Conservation (phyloP, 1,140 invertebrate genomes). For the Cydia pomonella region DNA sequence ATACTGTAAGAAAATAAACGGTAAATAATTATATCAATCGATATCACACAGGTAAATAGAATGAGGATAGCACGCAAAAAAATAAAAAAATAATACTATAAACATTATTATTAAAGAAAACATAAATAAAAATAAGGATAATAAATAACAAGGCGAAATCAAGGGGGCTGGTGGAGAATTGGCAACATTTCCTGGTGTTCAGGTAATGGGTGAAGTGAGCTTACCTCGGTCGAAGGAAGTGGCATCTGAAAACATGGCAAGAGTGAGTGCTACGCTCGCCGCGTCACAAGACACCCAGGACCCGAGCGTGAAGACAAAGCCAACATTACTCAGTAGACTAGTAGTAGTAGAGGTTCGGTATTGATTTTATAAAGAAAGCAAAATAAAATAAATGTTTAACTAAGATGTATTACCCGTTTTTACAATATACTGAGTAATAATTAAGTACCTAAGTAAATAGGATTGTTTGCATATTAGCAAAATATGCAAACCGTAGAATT, state of each 20-base stretch:
- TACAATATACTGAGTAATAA: too few species aligned
- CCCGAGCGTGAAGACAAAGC: not conserved
- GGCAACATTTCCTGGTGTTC: slow-evolving; percentile 67
- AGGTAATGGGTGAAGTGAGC: slow-evolving; percentile 52
- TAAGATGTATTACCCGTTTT: too few species aligned
- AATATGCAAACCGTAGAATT: too few species aligned
- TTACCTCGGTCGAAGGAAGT: slow-evolving; percentile 73
- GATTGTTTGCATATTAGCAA: too few species aligned
- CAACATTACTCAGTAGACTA: too few species aligned
- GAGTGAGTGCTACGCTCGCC: slow-evolving; percentile 53
- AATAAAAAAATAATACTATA: slow-evolving; percentile 24
- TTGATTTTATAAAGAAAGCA: too few species aligned
- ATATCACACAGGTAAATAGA: slow-evolving; percentile 23
- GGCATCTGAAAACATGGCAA: slow-evolving; percentile 73
- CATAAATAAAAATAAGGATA: slow-evolving; percentile 15
- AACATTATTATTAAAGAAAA: not conserved
- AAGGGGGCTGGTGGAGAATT: slow-evolving; percentile 53
- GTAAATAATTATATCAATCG: slow-evolving; percentile 15
- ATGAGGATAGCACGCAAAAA: slow-evolving; percentile 26
- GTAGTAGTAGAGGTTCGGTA: too few species aligned
- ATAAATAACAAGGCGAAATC: slow-evolving; percentile 24
- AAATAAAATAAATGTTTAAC: too few species aligned
- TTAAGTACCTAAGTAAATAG: too few species aligned
- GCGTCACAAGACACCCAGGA: slow-evolving; percentile 8
- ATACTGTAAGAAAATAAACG: slow-evolving; percentile 26